A percentile compares a stretch with the other conserved stretches of the same genome.
phyloP scores from a whole-genome alignment of 2,888 invertebrate genomes.

The Cephus pygmeus region DNA sequence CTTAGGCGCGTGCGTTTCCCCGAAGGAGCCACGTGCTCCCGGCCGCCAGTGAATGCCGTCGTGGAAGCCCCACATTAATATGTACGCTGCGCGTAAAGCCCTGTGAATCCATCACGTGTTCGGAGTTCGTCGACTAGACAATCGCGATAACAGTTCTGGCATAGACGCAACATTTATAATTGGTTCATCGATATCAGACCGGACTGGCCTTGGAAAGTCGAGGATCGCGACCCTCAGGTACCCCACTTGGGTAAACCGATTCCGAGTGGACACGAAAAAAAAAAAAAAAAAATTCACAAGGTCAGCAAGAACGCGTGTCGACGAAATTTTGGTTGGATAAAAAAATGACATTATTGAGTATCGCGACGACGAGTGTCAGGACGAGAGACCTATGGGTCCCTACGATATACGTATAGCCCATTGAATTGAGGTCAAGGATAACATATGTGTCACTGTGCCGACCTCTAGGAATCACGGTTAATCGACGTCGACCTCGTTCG shows the following conservation, averaged over 20 bases:
- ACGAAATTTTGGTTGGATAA: background rate
- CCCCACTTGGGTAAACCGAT: no score
- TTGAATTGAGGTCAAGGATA: background rate
- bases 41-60: conserved; percentile 38
- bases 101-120: background rate
- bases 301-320: no score
- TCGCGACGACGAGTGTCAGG: background rate
- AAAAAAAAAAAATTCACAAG: background rate
- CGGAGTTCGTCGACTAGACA: conserved; percentile 2
- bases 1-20: conserved; percentile 34
- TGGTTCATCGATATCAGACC: background rate
- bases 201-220: background rate
- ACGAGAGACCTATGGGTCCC: background rate
- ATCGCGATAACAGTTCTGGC: background rate
- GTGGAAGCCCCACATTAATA: conserved; percentile 25
- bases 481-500: background rate
- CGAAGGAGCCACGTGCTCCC: conserved; percentile 41
- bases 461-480: background rate
- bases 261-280: background rate
- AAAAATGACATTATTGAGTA: accelerated
- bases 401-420: background rate
- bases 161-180: background rate
- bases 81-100: conserved; percentile 16
- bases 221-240: background rate
- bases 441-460: background rate